Percentiles rank a stretch among this genome's conserved stretches.
Conservation (phyloP, 2,888 invertebrate species). For the Acrocera orbiculus region DNA sequence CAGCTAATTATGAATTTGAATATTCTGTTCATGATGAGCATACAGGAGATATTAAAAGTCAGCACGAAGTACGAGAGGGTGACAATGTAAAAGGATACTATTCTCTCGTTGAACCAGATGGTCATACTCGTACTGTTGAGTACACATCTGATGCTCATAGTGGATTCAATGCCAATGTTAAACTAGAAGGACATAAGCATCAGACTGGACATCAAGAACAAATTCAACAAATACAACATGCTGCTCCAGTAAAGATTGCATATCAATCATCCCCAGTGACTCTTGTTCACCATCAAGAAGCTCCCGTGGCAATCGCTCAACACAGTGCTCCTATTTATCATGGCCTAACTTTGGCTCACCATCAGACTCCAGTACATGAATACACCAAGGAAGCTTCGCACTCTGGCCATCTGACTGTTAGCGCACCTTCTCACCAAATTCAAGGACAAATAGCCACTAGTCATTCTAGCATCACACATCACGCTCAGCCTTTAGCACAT, state of each 20-base stretch:
- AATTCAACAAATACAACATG: conserved; percentile 6
- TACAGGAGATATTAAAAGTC: conserved; percentile 30
- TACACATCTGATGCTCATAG: conserved; percentile 26
- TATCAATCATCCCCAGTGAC: conserved; percentile 3
- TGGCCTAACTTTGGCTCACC: conserved; percentile 1
- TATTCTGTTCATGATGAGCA: conserved; percentile 29
- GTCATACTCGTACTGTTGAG: conserved; percentile 27
- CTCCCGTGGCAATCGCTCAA: conserved; percentile 4
- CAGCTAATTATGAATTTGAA: conserved; percentile 28
- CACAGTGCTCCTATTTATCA: conserved; percentile 5
- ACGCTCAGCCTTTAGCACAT: no score
- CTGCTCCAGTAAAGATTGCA: conserved; percentile 3
- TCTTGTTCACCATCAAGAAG: conserved; percentile 6
- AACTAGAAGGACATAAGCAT: conserved; percentile 21
- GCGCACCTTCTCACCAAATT: no score
- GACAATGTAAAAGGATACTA: conserved; percentile 29
- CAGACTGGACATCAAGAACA: conserved; percentile 1
- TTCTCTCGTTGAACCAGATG: conserved; percentile 28
- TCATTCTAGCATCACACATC: no score
- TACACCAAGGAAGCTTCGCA: conserved; percentile 1
- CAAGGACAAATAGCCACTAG: no score
- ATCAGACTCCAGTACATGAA: neutral
- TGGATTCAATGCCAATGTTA: conserved; percentile 29
- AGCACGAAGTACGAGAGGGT: conserved; percentile 28
- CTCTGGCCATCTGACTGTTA: neutral